Evolutionary conservation across 2,888 invertebrate species (phyloP).

Genomic region (Steinernema scapterisci): DNA sequence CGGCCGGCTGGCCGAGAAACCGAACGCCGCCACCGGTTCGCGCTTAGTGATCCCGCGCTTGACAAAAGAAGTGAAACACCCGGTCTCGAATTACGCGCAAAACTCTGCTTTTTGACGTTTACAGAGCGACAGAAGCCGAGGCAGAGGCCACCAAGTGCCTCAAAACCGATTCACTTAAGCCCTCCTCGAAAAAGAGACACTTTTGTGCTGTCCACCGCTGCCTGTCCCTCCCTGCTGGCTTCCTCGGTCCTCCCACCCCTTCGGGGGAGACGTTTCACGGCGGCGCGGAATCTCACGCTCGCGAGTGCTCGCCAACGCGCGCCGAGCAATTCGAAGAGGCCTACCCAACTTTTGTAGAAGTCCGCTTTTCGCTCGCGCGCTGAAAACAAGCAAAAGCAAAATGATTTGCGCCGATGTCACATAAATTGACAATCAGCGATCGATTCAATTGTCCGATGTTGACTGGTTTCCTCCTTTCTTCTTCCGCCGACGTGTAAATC

Average conservation of each 20-base stretch:
- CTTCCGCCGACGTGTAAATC: conserved; percentile 31
- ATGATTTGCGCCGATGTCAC: conserved; percentile 32
- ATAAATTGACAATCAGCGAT: conserved; percentile 29
- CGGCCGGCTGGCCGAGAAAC: not conserved
- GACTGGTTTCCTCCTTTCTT: conserved; percentile 28
- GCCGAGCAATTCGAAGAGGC: not conserved
- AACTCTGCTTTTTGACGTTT: not conserved
- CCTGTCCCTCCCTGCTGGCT: not conserved
- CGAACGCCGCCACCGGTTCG: not conserved
- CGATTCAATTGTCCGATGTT: conserved; percentile 18
- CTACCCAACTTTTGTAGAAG: not conserved
- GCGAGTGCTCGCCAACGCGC: not conserved
- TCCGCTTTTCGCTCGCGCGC: conserved; percentile 8
- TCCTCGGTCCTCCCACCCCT: no score
- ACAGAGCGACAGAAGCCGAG: not conserved
- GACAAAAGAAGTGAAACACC: not conserved
- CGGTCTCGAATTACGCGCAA: conserved; percentile 7
- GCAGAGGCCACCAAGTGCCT: not conserved
- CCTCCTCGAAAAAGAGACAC: not conserved
- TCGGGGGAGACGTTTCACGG: no score
- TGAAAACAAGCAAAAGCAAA: conserved; percentile 32
- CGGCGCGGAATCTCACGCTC: not conserved
- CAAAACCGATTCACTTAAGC: conserved; percentile 18
- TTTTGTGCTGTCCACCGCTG: not conserved
- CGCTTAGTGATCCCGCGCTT: no score